Evolutionary conservation across 2,113 vertebrate species (phyloP).

Genomic region (Anolis sagrei): DNA sequence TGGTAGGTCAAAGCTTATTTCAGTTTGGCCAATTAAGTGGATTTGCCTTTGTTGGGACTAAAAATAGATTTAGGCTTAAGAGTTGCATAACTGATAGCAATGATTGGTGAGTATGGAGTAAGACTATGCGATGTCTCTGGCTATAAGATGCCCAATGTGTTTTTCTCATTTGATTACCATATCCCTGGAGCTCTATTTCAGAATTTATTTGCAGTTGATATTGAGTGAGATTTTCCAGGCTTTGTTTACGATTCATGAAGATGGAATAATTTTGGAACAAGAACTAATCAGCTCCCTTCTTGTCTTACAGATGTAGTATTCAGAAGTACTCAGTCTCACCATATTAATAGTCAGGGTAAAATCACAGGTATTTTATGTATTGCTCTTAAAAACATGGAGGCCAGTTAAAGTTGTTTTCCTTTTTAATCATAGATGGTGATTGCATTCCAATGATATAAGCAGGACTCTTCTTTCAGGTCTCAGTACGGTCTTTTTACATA

Average conservation of each 20-base stretch:
- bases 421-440: not conserved
- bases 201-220: conserved; percentile 8
- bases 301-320: not conserved
- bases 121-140: not conserved
- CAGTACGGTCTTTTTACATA: not conserved
- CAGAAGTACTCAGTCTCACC: not conserved
- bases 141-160: not conserved
- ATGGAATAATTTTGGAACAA: not conserved
- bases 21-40: too few species aligned
- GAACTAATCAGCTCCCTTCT: not conserved
- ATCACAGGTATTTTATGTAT: not conserved
- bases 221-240: not conserved
- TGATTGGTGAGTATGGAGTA: not conserved
- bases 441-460: not conserved
- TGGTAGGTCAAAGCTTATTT: too few species aligned
- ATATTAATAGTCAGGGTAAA: not conserved
- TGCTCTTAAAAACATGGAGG: not conserved
- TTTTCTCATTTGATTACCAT: not conserved
- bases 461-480: not conserved
- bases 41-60: too few species aligned
- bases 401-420: not conserved
- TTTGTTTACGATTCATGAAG: not conserved
- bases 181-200: conserved; percentile 5
- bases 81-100: not conserved
- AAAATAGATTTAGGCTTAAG: not conserved